Evolutionary conservation across 2,113 vertebrate genomes (phyloP).

Genomic region (Probosciger aterrimus): DNA sequence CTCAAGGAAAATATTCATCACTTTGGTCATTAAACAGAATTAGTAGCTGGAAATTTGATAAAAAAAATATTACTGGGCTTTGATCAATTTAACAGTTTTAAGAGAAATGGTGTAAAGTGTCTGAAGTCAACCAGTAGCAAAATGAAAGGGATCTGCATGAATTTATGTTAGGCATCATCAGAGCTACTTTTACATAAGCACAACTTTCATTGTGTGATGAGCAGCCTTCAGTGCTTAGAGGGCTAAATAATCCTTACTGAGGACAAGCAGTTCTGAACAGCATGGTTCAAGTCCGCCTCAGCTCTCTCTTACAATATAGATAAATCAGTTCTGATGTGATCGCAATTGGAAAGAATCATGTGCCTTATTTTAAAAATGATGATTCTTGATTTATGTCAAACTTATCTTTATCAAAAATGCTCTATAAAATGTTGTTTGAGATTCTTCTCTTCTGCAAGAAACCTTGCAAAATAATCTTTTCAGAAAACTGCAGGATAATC

Average conservation of each 20-base stretch:
- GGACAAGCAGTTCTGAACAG: background rate
- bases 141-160: background rate
- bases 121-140: background rate
- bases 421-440: background rate
- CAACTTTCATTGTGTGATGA: background rate
- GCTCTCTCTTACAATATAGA: background rate
- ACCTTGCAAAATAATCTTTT: background rate
- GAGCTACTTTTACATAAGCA: background rate
- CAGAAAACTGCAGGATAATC: background rate
- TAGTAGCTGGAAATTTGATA: background rate
- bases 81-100: background rate
- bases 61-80: background rate
- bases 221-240: background rate
- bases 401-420: background rate
- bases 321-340: background rate
- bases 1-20: background rate
- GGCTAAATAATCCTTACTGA: background rate
- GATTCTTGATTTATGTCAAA: background rate
- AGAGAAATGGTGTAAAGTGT: background rate
- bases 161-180: background rate
- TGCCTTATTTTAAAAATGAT: background rate
- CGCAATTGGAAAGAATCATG: background rate
- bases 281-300: background rate
- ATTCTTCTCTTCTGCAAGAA: background rate
- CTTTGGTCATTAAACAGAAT: constrained; percentile 17